Evolutionary conservation across 1,140 invertebrate genomes (phyloP).

Genomic region (Bombus waltoni): DNA sequence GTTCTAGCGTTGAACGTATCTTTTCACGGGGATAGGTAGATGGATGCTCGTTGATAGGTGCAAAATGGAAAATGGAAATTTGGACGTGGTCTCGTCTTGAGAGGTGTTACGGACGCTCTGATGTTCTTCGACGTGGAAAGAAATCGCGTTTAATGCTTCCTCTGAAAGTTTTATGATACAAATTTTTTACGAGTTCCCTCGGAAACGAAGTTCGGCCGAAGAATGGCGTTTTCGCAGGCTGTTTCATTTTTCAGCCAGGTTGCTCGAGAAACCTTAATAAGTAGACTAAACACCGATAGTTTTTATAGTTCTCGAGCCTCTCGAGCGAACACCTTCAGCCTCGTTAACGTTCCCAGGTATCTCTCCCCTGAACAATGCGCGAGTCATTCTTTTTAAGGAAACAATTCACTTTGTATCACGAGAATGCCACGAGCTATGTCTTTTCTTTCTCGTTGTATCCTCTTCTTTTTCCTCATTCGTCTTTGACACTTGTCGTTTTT

Average conservation of each 20-base stretch:
- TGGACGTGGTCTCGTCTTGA: not conserved
- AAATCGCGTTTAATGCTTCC: not conserved
- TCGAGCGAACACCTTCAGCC: not conserved
- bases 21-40: not conserved
- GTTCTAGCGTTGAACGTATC: not conserved
- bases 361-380: not conserved
- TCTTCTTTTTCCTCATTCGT: not conserved
- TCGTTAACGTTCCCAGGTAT: too few species aligned
- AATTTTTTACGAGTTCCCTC: too few species aligned
- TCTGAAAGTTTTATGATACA: not conserved
- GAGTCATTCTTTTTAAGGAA: not conserved
- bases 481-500: not conserved
- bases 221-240: too few species aligned
- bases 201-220: not conserved
- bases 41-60: not conserved
- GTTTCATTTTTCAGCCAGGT: not conserved
- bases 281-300: not conserved
- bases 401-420: not conserved
- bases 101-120: too few species aligned
- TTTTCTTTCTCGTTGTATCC: too few species aligned
- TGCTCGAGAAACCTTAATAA: not conserved
- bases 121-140: not conserved
- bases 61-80: constrained; percentile 7
- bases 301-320: not conserved
- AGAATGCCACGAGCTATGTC: not conserved